phyloP scores from a whole-genome alignment of 2,113 vertebrate genomes.

The Bucco capensis region DNA sequence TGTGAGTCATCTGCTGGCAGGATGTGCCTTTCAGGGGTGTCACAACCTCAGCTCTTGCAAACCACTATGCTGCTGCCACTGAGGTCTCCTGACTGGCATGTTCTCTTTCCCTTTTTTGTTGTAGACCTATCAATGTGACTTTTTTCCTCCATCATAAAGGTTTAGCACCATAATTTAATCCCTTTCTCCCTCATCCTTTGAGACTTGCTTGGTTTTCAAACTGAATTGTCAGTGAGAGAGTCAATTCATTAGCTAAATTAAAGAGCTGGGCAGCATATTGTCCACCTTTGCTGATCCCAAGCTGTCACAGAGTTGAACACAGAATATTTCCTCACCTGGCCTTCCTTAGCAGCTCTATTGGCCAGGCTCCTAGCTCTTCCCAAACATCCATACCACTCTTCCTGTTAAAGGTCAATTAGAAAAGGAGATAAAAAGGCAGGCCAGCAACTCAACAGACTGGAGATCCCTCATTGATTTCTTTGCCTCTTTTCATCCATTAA shows the following conservation, averaged over 20 bases:
- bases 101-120: neutral
- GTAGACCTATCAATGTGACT: slow-evolving; percentile 7
- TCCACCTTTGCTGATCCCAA: slow-evolving; percentile 16
- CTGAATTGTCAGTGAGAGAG: slow-evolving; percentile 10
- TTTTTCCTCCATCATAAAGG: neutral
- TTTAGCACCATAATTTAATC: neutral
- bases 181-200: neutral
- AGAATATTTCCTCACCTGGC: slow-evolving; percentile 25
- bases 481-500: slow-evolving; percentile 40
- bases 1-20: neutral
- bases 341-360: slow-evolving; percentile 5
- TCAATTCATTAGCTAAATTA: slow-evolving; percentile 59
- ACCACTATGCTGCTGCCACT: accelerated
- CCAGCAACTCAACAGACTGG: slow-evolving; percentile 4
- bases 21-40: neutral
- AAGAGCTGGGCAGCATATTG: slow-evolving; percentile 24
- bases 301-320: neutral
- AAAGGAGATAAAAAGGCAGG: slow-evolving; percentile 38
- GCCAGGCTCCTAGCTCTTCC: slow-evolving; percentile 8
- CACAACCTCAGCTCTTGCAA: neutral
- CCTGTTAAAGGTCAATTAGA: slow-evolving; percentile 44
- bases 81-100: neutral
- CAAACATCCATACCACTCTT: slow-evolving; percentile 25
- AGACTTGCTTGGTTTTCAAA: slow-evolving; percentile 41
- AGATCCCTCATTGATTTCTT: slow-evolving; percentile 39